A percentile compares a stretch with the other conserved stretches of the same genome.
Evolutionary conservation across 2,797 vertebrate species (phyloP).

Genomic region (Furcifer pardalis): DNA sequence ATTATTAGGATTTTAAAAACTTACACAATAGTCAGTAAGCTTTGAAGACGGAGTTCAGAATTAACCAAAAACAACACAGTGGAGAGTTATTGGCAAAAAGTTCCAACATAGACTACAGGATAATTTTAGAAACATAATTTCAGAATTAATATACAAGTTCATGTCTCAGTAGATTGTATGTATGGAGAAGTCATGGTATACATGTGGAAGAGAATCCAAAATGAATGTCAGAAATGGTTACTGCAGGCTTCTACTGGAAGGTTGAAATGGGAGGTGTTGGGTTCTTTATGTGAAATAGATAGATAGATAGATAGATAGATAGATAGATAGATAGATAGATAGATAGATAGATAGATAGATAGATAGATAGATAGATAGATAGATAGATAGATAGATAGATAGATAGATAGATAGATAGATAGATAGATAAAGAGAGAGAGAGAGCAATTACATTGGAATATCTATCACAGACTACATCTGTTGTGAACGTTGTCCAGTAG

Average conservation of each 20-base stretch:
- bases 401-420: too few species aligned
- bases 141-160: neutral
- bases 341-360: too few species aligned
- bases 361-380: too few species aligned
- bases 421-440: too few species aligned
- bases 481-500: slow-evolving; percentile 31
- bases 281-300: too few species aligned
- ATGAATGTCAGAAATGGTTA: neutral
- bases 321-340: too few species aligned
- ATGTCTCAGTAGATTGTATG: neutral
- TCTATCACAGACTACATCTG: neutral
- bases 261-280: neutral
- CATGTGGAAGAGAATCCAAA: neutral
- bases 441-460: too few species aligned
- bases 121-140: neutral
- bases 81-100: neutral
- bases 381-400: too few species aligned
- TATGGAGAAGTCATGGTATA: neutral
- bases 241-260: neutral
- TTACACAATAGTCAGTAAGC: neutral
- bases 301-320: too few species aligned
- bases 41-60: too few species aligned
- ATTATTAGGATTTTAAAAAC: neutral
- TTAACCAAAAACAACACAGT: neutral
- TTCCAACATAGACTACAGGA: neutral